phyloP scores from a whole-genome alignment of 2,797 vertebrate species.

The Chiropotes sagulatus region DNA sequence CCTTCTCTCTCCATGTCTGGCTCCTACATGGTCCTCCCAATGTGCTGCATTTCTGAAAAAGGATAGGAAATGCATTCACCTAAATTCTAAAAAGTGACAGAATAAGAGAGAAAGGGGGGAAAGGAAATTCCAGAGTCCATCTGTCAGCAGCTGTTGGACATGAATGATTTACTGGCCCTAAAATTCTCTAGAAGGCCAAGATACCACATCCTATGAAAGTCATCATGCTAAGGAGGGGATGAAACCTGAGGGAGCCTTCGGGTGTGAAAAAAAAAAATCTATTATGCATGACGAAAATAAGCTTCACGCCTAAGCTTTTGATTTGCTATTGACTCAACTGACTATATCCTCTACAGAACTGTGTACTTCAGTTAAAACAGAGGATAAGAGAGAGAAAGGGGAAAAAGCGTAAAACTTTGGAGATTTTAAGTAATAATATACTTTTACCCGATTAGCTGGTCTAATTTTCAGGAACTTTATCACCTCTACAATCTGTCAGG shows the following conservation, averaged over 20 bases:
- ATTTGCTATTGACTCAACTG: conserved; percentile 59
- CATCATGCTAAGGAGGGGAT: neutral
- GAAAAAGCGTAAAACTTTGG: neutral
- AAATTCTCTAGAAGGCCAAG: neutral
- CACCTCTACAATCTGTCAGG: conserved; percentile 17
- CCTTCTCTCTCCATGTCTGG: neutral
- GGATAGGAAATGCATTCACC: neutral
- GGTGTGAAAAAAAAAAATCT: neutral
- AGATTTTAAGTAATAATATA: conserved; percentile 43
- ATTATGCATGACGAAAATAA: conserved; percentile 65
- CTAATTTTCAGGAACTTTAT: conserved; percentile 52
- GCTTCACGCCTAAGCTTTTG: conserved; percentile 39
- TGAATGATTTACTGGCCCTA: neutral
- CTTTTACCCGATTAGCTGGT: conserved; percentile 40
- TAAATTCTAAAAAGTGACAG: neutral
- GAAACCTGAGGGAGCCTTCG: neutral
- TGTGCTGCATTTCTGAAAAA: neutral
- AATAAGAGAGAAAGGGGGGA: neutral
- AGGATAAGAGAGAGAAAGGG: neutral
- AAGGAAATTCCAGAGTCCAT: neutral
- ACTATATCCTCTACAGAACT: conserved; percentile 51
- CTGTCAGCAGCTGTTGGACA: neutral
- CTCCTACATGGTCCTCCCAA: neutral
- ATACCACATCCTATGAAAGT: neutral
- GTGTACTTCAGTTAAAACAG: conserved; percentile 67